phyloP scores from a whole-genome alignment of 2,113 vertebrate species.

The Hippocampus guttulatus region DNA sequence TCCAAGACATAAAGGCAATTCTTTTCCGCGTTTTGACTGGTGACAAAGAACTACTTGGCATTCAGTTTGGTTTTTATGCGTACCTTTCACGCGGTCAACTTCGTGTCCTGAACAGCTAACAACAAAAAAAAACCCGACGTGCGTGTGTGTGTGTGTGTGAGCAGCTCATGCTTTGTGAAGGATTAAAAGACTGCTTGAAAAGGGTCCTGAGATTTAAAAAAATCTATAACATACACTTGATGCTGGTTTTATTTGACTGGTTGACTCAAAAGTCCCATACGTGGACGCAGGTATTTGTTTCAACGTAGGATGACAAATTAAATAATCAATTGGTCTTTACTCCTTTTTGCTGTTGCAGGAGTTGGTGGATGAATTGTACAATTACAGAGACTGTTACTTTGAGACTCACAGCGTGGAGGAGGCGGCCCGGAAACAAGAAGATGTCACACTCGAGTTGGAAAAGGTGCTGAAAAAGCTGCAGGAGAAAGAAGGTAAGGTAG shows the following conservation, averaged over 20 bases:
- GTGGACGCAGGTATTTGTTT: not conserved
- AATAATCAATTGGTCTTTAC: not conserved
- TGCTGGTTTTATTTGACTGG: not conserved
- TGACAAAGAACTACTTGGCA: not conserved
- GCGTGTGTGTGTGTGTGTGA: not conserved
- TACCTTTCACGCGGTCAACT: not conserved
- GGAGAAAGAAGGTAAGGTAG: constrained; percentile 72
- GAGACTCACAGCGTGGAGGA: constrained; percentile 79
- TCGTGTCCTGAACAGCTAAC: not conserved
- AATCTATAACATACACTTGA: not conserved
- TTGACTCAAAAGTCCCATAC: not conserved
- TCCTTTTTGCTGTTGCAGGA: constrained; percentile 59
- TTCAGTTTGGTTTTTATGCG: not conserved
- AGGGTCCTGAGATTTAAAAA: too few relatives aligned
- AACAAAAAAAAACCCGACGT: not conserved
- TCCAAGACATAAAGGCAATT: constrained; percentile 64
- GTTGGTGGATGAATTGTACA: constrained; percentile 79
- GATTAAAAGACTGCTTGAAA: too few relatives aligned
- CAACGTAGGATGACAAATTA: not conserved
- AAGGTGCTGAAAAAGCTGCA: constrained; percentile 73
- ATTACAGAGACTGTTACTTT: constrained; percentile 84
- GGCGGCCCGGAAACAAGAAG: constrained; percentile 75
- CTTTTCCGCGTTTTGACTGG: not conserved
- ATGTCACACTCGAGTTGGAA: constrained; percentile 74
- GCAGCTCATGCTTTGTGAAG: not conserved